Base-by-base conservation (phyloP, 2,888 invertebrate species). In the Pollenia amentaria region DNA sequence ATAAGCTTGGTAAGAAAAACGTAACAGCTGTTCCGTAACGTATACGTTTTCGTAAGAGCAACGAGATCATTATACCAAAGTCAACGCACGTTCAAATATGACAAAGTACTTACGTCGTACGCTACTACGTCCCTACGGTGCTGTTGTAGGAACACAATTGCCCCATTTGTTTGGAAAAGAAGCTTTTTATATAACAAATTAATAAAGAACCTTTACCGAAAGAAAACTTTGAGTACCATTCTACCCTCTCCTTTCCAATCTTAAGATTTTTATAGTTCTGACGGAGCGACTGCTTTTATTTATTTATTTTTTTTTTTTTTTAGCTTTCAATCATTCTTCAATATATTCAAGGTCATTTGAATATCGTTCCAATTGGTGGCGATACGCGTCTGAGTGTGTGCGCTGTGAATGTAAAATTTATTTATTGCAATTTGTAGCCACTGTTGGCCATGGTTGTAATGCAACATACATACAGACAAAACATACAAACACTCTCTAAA, bases 291-390 rank as follows among this genome's bases (percentile, higher is more conserved):
- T 73, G 57, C 11, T 80, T 51, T 60, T 11, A 2, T 51, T 51
- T 51, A 0, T 11, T n/a, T 14, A 11, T 53, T 53, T 53, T 14
- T 16, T 53, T 16, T 53, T 16, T 16, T 60, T 60, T 73, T 57
- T n/a, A 62, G 87, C 87, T 80, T 87, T 87, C 87, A 87, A 87
- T 87, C 87, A 87, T 87, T 80, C 79, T 76, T 87, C 86, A 87
- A 80, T 83, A 83, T 77, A 80, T 84, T 87, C 87, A 87, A 87
- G 87, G 87, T 84, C 87, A 87, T 87, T 87, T 84, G 77, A 87
- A 87, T 87, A 87, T 76, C 60, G 67, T 80, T 76, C 72, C 87
- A 87, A 84, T 80, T 87, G 87, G 16, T 80, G 75, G 57, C 16
- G 12, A 29, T 78, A 29, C 10, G 14, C 42, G 14, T 72, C 10